These are phyloP conservation scores for Prolemur simus DNA, from an alignment of 2,113 vertebrate species.

Conservation along the genomic window DNA sequence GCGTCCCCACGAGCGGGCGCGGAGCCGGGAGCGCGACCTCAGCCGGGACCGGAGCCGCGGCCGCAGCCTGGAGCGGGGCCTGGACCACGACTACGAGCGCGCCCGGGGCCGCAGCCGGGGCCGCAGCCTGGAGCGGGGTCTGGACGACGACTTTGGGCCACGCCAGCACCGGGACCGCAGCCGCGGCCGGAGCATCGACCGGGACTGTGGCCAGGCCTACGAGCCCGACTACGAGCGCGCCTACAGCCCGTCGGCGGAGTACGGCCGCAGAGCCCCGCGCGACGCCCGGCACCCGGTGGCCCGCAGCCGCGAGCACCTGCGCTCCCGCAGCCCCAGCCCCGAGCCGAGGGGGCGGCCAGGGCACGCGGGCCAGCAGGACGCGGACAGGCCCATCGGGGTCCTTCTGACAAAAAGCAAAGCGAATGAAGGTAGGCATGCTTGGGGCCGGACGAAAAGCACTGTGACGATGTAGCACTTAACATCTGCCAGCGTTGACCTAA, in stretches of 20 bases:
- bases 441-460: neutral
- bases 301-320: slow-evolving; percentile 87
- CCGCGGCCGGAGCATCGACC: slow-evolving; percentile 83
- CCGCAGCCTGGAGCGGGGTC: slow-evolving; percentile 82
- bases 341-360: slow-evolving; percentile 48
- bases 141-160: slow-evolving; percentile 79
- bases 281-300: slow-evolving; percentile 74
- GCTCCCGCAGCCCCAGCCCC: slow-evolving; percentile 81
- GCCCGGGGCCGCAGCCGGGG: slow-evolving; percentile 86
- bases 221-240: slow-evolving; percentile 75
- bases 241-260: slow-evolving; percentile 82
- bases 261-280: slow-evolving; percentile 74
- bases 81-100: slow-evolving; percentile 76
- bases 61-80: slow-evolving; percentile 82
- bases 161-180: slow-evolving; percentile 81
- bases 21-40: slow-evolving; percentile 77
- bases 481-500: neutral
- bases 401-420: slow-evolving; percentile 92
- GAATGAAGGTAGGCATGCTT: slow-evolving; percentile 89
- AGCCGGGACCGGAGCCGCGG: slow-evolving; percentile 66
- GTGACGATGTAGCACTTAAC: rapidly evolving
- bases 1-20: slow-evolving; percentile 83
- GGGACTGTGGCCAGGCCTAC: slow-evolving; percentile 75
- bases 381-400: slow-evolving; percentile 89
- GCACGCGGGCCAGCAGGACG: slow-evolving; percentile 35